phyloP scores from a whole-genome alignment of 2,113 vertebrate species.

The Chamaea fasciata region DNA sequence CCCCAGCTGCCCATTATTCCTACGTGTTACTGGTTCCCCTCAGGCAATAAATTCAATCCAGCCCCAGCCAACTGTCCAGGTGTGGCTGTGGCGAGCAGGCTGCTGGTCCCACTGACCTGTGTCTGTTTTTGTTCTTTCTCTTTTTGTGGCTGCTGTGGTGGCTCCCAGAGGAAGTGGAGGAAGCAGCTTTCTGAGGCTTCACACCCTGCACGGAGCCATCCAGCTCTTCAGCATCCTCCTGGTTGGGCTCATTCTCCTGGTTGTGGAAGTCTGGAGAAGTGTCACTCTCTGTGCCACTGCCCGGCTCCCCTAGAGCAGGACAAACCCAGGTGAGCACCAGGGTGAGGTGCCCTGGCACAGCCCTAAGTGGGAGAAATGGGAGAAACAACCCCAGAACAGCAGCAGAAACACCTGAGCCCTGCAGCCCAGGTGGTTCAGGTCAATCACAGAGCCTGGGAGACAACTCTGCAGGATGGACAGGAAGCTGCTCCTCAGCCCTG shows the following conservation, averaged over 20 bases:
- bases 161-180: constrained; percentile 87
- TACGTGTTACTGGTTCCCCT: neutral
- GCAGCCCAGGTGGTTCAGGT: neutral
- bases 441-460: neutral
- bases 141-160: constrained; percentile 99
- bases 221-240: constrained; percentile 92
- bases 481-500: neutral
- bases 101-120: constrained; percentile 82
- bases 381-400: neutral
- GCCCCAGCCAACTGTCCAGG: neutral
- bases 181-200: constrained; percentile 95
- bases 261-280: constrained; percentile 97
- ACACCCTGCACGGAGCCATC: constrained; percentile 91
- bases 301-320: constrained; percentile 82
- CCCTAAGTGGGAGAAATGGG: neutral
- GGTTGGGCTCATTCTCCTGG: constrained; percentile 95
- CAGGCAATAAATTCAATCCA: neutral
- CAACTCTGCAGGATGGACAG: neutral
- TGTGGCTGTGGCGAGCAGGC: neutral
- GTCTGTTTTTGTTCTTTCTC: constrained; percentile 97
- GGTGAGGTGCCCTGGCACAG: neutral
- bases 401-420: neutral
- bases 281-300: constrained; percentile 96
- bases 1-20: neutral
- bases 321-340: neutral